phyloP scores from a whole-genome alignment of 2,888 invertebrate species.

The Anticlea derivata region DNA sequence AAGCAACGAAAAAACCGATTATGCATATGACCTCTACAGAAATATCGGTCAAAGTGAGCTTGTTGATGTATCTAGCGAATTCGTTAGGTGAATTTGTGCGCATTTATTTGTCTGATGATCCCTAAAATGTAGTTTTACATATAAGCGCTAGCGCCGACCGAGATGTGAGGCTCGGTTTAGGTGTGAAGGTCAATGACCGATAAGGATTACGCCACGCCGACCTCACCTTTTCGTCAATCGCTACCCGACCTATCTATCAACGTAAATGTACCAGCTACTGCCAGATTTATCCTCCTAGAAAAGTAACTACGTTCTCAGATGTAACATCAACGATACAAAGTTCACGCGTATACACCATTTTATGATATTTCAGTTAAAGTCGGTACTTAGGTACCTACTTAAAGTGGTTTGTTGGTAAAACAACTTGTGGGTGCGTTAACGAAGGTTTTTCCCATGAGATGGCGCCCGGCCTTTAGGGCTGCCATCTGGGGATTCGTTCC shows the following conservation, averaged over 20 bases:
- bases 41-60: conserved; percentile 35
- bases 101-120: conserved; percentile 45
- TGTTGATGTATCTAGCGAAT: conserved; percentile 40
- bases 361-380: conserved; percentile 5
- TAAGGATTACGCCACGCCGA: conserved; percentile 73
- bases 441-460: conserved; percentile 29
- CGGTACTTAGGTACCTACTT: background rate
- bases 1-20: conserved; percentile 20
- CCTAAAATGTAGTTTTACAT: conserved; percentile 56
- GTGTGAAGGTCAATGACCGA: conserved; percentile 82
- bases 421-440: conserved; percentile 24
- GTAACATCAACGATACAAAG: background rate
- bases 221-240: conserved; percentile 63
- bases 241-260: conserved; percentile 59
- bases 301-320: conserved; percentile 18
- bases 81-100: conserved; percentile 41
- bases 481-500: conserved; percentile 27
- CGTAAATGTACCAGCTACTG: conserved; percentile 50
- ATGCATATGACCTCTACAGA: conserved; percentile 30
- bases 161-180: conserved; percentile 80
- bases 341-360: background rate
- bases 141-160: conserved; percentile 56
- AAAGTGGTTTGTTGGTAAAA: conserved; percentile 17
- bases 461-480: conserved; percentile 29
- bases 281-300: conserved; percentile 32